Conservation (phyloP, 2,113 vertebrate species). For the Barbus barbus region DNA sequence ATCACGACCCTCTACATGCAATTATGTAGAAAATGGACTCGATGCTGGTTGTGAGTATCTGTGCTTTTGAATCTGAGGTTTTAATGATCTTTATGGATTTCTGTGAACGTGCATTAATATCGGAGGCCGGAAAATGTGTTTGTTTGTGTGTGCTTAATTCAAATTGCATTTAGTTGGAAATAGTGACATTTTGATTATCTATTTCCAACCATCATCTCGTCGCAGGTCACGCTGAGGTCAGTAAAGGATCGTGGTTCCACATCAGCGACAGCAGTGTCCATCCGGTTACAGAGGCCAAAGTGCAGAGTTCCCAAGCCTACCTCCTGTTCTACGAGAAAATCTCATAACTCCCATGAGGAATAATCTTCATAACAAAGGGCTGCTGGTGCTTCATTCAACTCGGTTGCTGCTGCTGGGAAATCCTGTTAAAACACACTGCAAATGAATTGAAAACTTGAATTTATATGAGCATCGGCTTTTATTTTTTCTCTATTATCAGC, state of each 20-base stretch:
- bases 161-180: not conserved
- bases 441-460: slow-evolving; percentile 28
- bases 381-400: not conserved
- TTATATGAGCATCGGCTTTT: not conserved
- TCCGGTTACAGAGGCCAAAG: slow-evolving; percentile 81
- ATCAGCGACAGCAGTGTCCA: slow-evolving; percentile 89
- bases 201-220: not conserved
- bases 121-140: not conserved
- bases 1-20: slow-evolving; percentile 70
- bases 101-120: not conserved
- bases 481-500: not conserved
- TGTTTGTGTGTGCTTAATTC: no score
- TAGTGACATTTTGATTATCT: not conserved
- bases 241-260: slow-evolving; percentile 90
- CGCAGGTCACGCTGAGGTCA: slow-evolving; percentile 67
- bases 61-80: not conserved
- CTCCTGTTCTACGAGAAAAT: slow-evolving; percentile 95
- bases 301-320: slow-evolving; percentile 91
- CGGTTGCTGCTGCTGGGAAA: slow-evolving; percentile 2
- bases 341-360: slow-evolving; percentile 51
- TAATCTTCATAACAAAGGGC: not conserved
- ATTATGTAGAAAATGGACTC: slow-evolving; percentile 69
- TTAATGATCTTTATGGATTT: not conserved
- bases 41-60: slow-evolving; percentile 24
- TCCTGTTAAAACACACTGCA: not conserved